These are phyloP conservation scores for Pilophorus perplexus DNA, from an alignment of 2,888 invertebrate genomes.

Conservation along the genomic window DNA sequence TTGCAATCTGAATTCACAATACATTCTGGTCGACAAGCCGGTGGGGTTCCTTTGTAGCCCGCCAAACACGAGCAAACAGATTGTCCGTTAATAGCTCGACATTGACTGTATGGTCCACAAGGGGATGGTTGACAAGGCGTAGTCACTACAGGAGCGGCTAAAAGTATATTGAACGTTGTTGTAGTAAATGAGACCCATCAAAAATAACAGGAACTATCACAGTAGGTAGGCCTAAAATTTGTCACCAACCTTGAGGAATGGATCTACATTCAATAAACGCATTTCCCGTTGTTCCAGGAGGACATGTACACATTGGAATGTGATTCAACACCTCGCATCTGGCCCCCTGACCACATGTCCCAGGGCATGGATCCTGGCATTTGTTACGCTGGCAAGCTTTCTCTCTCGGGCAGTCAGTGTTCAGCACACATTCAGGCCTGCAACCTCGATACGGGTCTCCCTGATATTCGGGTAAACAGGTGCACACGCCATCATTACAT, in stretches of 20 bases:
- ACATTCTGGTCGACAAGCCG: constrained; percentile 58
- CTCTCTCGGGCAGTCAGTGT: constrained; percentile 63
- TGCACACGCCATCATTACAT: constrained; percentile 71
- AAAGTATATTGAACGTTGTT: too few relatives aligned
- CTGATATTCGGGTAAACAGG: constrained; percentile 67
- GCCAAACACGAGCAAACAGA: constrained; percentile 69
- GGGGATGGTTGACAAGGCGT: constrained; percentile 56
- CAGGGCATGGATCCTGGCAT: constrained; percentile 68
- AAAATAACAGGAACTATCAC: too few relatives aligned
- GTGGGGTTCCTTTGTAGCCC: constrained; percentile 72
- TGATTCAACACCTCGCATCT: constrained; percentile 69
- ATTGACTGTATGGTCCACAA: constrained; percentile 60
- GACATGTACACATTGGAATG: constrained; percentile 68
- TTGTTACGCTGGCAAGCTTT: constrained; percentile 69
- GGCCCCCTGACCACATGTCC: constrained; percentile 66
- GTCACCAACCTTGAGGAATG: too few relatives aligned
- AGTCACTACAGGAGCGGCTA: constrained; percentile 45
- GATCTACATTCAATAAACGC: constrained; percentile 55
- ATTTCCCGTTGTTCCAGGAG: constrained; percentile 64
- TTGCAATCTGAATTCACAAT: constrained; percentile 65
- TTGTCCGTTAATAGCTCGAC: constrained; percentile 69
- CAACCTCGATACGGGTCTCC: constrained; percentile 72
- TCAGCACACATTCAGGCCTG: constrained; percentile 75
- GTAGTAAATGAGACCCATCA: too few relatives aligned
- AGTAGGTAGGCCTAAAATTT: too few relatives aligned